Conservation (phyloP, 2,797 vertebrate species). For the Hypotaenidia okinawae region DNA sequence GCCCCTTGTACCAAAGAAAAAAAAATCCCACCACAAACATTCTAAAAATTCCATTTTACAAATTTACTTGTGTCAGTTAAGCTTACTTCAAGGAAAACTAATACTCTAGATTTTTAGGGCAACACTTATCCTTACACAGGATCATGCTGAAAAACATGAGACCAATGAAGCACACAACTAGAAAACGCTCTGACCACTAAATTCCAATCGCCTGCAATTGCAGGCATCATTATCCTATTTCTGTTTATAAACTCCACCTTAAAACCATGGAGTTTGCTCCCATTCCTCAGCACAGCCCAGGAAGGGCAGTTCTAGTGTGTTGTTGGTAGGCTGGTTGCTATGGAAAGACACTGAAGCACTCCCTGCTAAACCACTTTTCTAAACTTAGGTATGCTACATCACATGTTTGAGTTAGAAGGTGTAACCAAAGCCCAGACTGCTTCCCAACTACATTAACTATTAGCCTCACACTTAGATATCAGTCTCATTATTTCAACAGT, state of each 20-base stretch:
- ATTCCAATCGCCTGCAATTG: not conserved
- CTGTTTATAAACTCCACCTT: slow-evolving; percentile 45
- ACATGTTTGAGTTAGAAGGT: not conserved
- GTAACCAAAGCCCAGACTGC: not conserved
- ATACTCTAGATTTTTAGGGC: not conserved
- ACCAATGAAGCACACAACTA: not conserved
- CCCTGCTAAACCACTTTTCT: slow-evolving; percentile 21
- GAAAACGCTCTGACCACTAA: not conserved
- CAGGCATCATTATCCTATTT: not conserved
- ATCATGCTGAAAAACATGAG: not conserved
- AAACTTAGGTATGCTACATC: slow-evolving; percentile 16
- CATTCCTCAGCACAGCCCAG: not conserved
- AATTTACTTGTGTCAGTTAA: not conserved
- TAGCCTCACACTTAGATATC: not conserved
- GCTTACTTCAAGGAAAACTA: not conserved
- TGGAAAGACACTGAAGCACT: slow-evolving; percentile 36
- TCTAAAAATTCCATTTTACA: not conserved
- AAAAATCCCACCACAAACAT: too few relatives aligned
- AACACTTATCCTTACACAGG: not conserved
- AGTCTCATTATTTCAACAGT: not conserved
- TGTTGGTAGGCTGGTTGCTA: slow-evolving; percentile 36
- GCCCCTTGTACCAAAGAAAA: not conserved
- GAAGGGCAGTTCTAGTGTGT: not conserved
- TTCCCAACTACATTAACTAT: not conserved
- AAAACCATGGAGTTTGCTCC: slow-evolving; percentile 12